phyloP scores from a whole-genome alignment of 2,797 vertebrate species.

The Sebastes matsubarae region DNA sequence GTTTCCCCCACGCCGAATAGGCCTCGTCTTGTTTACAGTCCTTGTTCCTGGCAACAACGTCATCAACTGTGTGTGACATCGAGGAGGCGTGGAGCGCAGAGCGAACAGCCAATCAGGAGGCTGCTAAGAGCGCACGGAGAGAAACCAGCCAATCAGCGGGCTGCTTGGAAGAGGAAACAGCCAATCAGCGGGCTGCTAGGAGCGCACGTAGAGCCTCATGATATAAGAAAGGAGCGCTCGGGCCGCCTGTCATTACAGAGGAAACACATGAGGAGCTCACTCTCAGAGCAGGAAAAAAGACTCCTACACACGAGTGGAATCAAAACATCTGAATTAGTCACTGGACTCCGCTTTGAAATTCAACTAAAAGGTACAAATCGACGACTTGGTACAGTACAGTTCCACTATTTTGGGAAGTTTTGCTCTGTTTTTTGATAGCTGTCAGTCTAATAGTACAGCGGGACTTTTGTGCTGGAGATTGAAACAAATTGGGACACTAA shows the following conservation, averaged over 20 bases:
- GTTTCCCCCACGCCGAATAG: conserved; percentile 60
- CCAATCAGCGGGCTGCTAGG: no score
- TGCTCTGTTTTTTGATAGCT: conserved; percentile 75
- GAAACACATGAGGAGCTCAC: conserved; percentile 26
- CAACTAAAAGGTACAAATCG: conserved; percentile 79
- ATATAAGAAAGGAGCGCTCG: conserved; percentile 45
- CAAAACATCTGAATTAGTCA: conserved; percentile 76
- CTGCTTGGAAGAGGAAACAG: no score
- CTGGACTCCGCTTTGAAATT: conserved; percentile 79
- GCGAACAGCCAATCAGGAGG: conserved; percentile 65
- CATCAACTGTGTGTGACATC: conserved; percentile 54
- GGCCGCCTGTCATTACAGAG: conserved; percentile 25
- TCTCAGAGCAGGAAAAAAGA: conserved; percentile 18
- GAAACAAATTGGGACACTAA: conserved; percentile 69
- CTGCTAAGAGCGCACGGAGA: not conserved
- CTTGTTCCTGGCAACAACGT: conserved; percentile 89
- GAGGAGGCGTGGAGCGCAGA: conserved; percentile 44
- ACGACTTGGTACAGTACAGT: conserved; percentile 86
- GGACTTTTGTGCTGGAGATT: conserved; percentile 75
- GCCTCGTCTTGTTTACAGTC: conserved; percentile 85
- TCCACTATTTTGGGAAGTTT: conserved; percentile 83
- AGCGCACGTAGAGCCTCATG: not conserved
- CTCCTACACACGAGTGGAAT: conserved; percentile 61
- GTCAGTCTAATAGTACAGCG: conserved; percentile 73
- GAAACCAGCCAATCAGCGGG: no score